Conservation (phyloP, 2,797 vertebrate genomes). For the Coccyzus lansbergi region DNA sequence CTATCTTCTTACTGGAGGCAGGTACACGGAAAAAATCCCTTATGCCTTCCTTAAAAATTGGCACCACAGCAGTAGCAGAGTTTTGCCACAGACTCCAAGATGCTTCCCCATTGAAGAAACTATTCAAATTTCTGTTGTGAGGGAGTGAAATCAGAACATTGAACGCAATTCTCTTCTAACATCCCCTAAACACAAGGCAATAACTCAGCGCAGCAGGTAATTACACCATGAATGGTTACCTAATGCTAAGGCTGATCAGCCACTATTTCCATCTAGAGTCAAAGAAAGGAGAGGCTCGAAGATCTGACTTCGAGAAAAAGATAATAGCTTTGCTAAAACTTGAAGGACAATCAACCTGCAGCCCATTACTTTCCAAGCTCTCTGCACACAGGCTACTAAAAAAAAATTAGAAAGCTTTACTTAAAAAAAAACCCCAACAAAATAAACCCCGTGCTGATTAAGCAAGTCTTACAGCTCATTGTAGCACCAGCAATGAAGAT, state of each 20-base stretch:
- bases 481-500: not conserved
- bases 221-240: not conserved
- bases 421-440: not conserved
- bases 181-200: not conserved
- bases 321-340: not conserved
- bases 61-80: not conserved
- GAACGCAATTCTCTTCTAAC: not conserved
- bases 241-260: not conserved
- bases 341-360: slow-evolving; percentile 9
- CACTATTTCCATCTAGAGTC: not conserved
- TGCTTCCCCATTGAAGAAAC: not conserved
- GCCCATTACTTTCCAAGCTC: not conserved
- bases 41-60: not conserved
- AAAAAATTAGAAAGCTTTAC: not conserved
- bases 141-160: not conserved
- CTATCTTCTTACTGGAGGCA: not conserved
- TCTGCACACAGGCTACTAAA: not conserved
- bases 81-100: not conserved
- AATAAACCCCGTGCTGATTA: not conserved
- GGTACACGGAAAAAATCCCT: not conserved
- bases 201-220: not conserved
- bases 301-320: not conserved
- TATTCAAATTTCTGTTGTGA: not conserved
- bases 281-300: not conserved
- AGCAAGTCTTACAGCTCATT: not conserved